Evolutionary conservation across 1,140 invertebrate species (phyloP).

Genomic region (Brachionus sp.): DNA sequence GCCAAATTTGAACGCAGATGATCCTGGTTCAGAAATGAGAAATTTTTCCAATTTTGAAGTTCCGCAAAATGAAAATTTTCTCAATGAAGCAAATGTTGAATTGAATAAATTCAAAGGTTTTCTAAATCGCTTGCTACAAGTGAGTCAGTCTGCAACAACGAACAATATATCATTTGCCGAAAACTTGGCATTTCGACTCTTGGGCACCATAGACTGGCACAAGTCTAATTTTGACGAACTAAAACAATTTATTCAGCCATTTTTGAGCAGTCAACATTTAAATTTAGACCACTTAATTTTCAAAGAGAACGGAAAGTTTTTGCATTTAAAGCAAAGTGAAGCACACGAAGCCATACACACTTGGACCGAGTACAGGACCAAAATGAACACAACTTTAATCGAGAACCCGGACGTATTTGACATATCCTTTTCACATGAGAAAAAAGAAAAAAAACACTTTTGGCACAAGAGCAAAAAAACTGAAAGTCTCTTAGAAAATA

Average conservation of each 20-base stretch:
- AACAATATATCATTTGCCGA: constrained; percentile 40
- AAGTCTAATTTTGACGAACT: constrained; percentile 18
- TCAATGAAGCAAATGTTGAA: background rate
- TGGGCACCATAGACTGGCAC: constrained; percentile 35
- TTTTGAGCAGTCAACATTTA: background rate
- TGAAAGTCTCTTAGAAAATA: background rate
- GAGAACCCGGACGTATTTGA: background rate
- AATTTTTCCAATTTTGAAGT: background rate
- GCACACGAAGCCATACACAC: constrained; percentile 22
- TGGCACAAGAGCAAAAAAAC: constrained; percentile 17
- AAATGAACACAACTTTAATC: background rate
- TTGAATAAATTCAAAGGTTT: constrained; percentile 5
- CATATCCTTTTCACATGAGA: background rate
- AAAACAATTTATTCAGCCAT: constrained; percentile 22
- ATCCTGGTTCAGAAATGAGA: background rate
- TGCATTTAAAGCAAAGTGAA: constrained; percentile 18
- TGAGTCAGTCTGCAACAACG: constrained; percentile 2
- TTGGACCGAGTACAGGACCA: background rate
- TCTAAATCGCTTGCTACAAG: background rate
- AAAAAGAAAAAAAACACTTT: constrained; percentile 22
- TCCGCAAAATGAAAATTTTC: background rate
- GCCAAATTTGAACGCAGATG: background rate
- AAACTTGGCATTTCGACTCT: constrained; percentile 7
- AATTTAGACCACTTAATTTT: constrained; percentile 17
- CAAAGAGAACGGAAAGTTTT: constrained; percentile 23